Percentiles rank a stretch among this genome's conserved stretches.
phyloP scores from a whole-genome alignment of 2,888 invertebrate species.

The Ochropacha duplaris region DNA sequence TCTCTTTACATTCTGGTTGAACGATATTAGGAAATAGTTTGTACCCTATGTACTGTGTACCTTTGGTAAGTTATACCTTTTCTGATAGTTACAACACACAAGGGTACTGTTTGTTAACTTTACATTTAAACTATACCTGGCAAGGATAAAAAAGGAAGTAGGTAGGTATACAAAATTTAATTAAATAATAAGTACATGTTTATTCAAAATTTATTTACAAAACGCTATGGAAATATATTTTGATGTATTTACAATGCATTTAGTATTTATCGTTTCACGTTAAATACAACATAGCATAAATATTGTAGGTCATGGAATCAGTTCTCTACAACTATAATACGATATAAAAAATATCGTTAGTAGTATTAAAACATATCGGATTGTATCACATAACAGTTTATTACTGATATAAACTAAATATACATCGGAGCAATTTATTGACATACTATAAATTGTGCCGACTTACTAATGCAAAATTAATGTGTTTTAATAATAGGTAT shows the following conservation, averaged over 20 bases:
- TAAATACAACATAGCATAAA: neutral
- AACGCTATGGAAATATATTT: neutral
- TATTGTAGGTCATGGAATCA: neutral
- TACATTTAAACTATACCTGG: no score
- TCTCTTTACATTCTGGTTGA: constrained; percentile 8
- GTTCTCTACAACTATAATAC: neutral
- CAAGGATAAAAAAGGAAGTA: no score
- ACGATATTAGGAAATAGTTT: neutral
- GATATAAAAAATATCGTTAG: neutral
- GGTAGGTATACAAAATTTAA: neutral
- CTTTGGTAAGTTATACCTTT: neutral
- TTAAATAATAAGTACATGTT: neutral
- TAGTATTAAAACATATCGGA: neutral
- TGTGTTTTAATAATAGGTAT: no score
- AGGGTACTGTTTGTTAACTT: no score
- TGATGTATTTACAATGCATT: neutral
- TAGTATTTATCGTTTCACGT: neutral
- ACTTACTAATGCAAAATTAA: constrained; percentile 31
- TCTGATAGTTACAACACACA: no score
- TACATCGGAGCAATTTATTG: neutral
- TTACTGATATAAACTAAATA: neutral
- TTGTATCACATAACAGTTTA: neutral
- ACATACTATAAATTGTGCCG: constrained; percentile 16
- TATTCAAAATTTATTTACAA: neutral
- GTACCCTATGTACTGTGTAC: neutral